Evolutionary conservation across 2,888 invertebrate species (phyloP).

Genomic region (Drosophila nr. fundita): DNA sequence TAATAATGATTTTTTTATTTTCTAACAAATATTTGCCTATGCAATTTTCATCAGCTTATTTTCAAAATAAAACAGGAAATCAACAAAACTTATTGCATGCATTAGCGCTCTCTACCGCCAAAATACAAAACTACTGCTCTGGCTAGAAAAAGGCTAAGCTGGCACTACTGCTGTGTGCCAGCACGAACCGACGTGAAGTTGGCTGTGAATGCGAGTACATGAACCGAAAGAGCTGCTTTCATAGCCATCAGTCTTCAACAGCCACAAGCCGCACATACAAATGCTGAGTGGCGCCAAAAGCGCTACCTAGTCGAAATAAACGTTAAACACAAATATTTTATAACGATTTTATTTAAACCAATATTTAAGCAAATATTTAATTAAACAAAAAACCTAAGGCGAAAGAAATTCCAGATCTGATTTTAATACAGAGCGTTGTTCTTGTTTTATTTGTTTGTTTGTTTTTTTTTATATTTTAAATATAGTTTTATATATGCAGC

Average conservation of each 20-base stretch:
- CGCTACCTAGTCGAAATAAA: neutral
- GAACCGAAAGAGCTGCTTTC: neutral
- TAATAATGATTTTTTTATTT: neutral
- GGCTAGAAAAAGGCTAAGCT: neutral
- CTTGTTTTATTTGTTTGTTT: slow-evolving; percentile 56
- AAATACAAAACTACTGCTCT: neutral
- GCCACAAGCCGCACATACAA: neutral
- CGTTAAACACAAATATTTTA: neutral
- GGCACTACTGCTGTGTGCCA: neutral
- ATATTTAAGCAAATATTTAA: neutral
- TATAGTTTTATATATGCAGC: slow-evolving; percentile 75
- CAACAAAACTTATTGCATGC: neutral
- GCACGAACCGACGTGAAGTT: neutral
- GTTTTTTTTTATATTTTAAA: slow-evolving; percentile 68
- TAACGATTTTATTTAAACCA: neutral
- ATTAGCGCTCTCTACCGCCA: neutral
- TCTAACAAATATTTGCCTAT: neutral
- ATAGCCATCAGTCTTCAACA: slow-evolving; percentile 13
- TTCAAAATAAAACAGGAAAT: neutral
- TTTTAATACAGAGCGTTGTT: slow-evolving; percentile 69
- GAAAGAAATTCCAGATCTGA: neutral
- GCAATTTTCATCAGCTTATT: neutral
- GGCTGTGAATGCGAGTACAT: slow-evolving; percentile 2
- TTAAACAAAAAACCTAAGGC: too few species aligned
- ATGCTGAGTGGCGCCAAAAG: slow-evolving; percentile 2